Percentiles rank a stretch among this genome's conserved stretches.
These are phyloP conservation scores for Silurus asotus DNA, from an alignment of 2,113 vertebrate species.

Conservation along the genomic window DNA sequence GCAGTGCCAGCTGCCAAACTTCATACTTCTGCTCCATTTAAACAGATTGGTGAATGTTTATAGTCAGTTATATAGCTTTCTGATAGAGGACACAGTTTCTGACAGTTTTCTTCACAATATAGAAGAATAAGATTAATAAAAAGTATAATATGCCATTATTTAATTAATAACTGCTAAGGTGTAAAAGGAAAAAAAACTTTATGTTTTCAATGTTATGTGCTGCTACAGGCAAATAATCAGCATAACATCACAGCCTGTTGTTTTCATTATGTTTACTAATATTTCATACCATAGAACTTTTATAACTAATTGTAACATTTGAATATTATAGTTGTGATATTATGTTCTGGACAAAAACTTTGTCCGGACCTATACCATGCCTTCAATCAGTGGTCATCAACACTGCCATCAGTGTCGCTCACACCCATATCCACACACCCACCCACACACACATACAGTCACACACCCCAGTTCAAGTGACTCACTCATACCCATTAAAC, in stretches of 20 bases:
- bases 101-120: neutral
- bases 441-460: constrained; percentile 41
- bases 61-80: neutral
- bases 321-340: constrained; percentile 65
- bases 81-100: neutral
- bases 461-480: constrained; percentile 22
- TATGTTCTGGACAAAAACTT: constrained; percentile 68
- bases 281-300: constrained; percentile 45
- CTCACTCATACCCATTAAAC: constrained; percentile 37
- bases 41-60: neutral
- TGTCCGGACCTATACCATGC: constrained; percentile 65
- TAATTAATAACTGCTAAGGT: neutral
- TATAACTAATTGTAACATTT: constrained; percentile 49
- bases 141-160: neutral
- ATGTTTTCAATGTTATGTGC: neutral
- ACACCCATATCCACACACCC: constrained; percentile 59
- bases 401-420: constrained; percentile 64
- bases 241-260: neutral
- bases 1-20: neutral
- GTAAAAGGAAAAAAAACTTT: neutral
- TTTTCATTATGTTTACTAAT: neutral
- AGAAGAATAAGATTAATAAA: neutral
- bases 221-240: neutral
- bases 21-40: neutral
- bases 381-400: constrained; percentile 80